Percentiles rank a stretch among this genome's conserved stretches.
These are phyloP conservation scores for Abrostola tripartita DNA, from an alignment of 2,888 invertebrate species.

Conservation along the genomic window DNA sequence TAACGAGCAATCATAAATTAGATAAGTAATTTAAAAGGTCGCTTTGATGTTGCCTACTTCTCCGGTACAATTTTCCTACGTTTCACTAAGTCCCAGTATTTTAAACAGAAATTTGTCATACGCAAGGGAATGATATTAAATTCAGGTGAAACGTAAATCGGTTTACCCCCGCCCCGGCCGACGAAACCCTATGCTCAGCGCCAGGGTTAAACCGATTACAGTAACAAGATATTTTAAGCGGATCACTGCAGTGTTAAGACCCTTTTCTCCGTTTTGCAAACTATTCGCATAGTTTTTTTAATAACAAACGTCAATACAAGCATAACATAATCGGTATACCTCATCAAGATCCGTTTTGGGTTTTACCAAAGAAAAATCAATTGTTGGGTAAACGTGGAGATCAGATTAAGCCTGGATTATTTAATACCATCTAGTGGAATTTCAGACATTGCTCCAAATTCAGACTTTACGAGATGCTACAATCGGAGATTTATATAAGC, in stretches of 20 bases:
- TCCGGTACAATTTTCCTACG: slow-evolving; percentile 31
- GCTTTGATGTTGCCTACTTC: slow-evolving; percentile 38
- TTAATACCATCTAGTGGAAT: too few species aligned
- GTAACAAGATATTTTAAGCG: slow-evolving; percentile 83
- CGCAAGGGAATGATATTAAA: slow-evolving; percentile 63
- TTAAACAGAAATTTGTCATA: slow-evolving; percentile 59
- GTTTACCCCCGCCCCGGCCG: slow-evolving; percentile 60
- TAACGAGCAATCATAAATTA: slow-evolving; percentile 53
- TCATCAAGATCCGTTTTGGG: too few species aligned
- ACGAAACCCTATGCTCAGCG: slow-evolving; percentile 67
- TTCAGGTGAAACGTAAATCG: slow-evolving; percentile 75
- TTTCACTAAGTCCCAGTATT: slow-evolving; percentile 52
- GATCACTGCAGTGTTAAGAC: slow-evolving; percentile 65
- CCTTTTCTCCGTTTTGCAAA: slow-evolving; percentile 56
- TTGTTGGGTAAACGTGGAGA: too few species aligned
- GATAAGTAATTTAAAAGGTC: slow-evolving; percentile 46
- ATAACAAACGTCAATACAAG: slow-evolving; percentile 9
- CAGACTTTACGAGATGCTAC: not conserved
- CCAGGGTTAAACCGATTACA: slow-evolving; percentile 81
- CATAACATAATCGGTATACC: not conserved
- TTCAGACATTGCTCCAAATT: not conserved
- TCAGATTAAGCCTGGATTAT: too few species aligned
- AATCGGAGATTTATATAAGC: slow-evolving; percentile 22
- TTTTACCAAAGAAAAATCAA: too few species aligned
- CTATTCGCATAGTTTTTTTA: slow-evolving; percentile 35